These are phyloP conservation scores for Omphaloscelis lunosa DNA, from an alignment of 2,888 invertebrate genomes.

Conservation along the genomic window DNA sequence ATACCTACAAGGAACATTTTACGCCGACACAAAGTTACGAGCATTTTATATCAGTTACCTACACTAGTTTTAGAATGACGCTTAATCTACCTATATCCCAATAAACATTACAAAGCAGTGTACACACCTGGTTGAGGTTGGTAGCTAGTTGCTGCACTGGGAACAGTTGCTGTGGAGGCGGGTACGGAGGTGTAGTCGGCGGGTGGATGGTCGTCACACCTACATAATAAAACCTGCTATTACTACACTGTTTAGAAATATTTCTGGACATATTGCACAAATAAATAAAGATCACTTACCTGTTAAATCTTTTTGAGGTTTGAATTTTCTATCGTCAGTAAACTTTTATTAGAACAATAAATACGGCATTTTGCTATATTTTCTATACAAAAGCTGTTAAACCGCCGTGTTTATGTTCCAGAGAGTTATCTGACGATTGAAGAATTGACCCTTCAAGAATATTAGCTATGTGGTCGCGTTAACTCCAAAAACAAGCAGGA, in stretches of 20 bases:
- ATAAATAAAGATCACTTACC: slow-evolving; percentile 44
- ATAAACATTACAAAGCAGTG: neutral
- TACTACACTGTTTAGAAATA: slow-evolving; percentile 1
- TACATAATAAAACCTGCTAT: slow-evolving; percentile 61
- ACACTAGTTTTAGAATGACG: slow-evolving; percentile 21
- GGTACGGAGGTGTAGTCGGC: slow-evolving; percentile 85
- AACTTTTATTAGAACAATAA: neutral
- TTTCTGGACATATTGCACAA: slow-evolving; percentile 24
- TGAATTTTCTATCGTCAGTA: neutral
- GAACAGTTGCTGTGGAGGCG: slow-evolving; percentile 86
- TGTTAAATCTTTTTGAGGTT: neutral
- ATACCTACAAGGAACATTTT: slow-evolving; percentile 4
- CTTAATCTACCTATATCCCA: slow-evolving; percentile 14
- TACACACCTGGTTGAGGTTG: slow-evolving; percentile 85
- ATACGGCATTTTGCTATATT: neutral
- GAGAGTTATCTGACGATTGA: neutral
- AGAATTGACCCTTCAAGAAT: neutral
- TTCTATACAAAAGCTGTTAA: neutral
- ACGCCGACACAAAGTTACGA: neutral
- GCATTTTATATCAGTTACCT: slow-evolving; percentile 25
- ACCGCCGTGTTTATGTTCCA: neutral
- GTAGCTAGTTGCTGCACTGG: slow-evolving; percentile 89
- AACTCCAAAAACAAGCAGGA: slow-evolving; percentile 3
- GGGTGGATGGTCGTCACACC: slow-evolving; percentile 83
- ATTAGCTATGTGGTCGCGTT: neutral